Conservation (phyloP, 2,113 vertebrate genomes). For the Myiagra hebetior region DNA sequence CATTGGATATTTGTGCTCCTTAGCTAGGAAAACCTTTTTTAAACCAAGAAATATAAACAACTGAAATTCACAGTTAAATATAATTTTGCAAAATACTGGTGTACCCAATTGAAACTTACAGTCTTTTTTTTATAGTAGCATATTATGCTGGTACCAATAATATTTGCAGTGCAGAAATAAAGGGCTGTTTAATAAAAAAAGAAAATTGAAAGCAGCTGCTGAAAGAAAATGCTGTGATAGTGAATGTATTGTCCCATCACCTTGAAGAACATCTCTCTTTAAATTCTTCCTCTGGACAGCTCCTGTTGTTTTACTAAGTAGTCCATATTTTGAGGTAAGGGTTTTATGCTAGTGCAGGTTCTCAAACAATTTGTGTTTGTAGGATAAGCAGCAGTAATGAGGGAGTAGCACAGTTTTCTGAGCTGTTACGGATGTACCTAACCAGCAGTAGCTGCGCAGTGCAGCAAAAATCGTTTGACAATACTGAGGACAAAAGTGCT, state of each 20-base stretch:
- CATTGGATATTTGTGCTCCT: neutral
- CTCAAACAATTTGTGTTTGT: neutral
- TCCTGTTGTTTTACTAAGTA: neutral
- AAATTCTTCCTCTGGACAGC: neutral
- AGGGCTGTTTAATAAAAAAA: neutral
- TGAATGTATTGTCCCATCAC: neutral
- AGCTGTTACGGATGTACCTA: neutral
- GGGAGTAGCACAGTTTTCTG: neutral
- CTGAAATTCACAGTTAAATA: neutral
- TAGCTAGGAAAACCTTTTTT: neutral
- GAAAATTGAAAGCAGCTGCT: neutral
- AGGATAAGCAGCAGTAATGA: neutral
- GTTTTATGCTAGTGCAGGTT: neutral
- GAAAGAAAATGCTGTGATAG: neutral
- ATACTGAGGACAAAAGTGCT: neutral
- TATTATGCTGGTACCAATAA: neutral
- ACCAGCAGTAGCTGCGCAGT: neutral
- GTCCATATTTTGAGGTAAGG: neutral
- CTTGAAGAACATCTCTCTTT: neutral
- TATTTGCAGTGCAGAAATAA: neutral
- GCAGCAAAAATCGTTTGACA: neutral
- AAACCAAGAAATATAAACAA: neutral
- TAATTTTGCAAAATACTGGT: neutral
- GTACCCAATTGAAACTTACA: neutral
- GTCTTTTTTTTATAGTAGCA: neutral